Conservation (phyloP, 2,888 invertebrate genomes). For the Lordiphosa fenestrarum region DNA sequence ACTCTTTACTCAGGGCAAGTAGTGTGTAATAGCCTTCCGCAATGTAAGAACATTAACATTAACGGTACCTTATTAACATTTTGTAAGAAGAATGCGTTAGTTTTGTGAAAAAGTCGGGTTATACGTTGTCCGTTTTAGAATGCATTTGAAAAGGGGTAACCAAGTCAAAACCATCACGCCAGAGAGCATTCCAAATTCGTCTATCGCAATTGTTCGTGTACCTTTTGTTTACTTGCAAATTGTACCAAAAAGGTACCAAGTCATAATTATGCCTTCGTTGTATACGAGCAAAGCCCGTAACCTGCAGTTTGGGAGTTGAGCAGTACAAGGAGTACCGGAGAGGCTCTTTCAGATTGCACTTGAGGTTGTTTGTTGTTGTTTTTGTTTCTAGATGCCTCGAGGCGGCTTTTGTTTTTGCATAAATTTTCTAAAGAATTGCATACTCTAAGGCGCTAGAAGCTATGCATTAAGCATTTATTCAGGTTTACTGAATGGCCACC, state of each 20-base stretch:
- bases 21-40: no score
- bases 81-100: no score
- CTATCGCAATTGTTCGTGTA: neutral
- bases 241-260: constrained; percentile 15
- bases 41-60: no score
- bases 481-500: constrained; percentile 38
- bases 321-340: constrained; percentile 23
- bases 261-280: constrained; percentile 50
- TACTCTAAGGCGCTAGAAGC: constrained; percentile 29
- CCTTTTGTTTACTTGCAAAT: constrained; percentile 8
- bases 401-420: constrained; percentile 45
- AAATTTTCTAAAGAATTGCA: constrained; percentile 46
- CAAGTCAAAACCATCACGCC: no score
- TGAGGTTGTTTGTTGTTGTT: constrained; percentile 34
- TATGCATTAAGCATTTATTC: constrained; percentile 50
- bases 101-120: no score
- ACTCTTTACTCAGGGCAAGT: no score
- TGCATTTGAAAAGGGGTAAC: no score
- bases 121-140: no score
- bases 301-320: constrained; percentile 43
- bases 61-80: no score
- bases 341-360: constrained; percentile 44
- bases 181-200: neutral
- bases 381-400: constrained; percentile 16
- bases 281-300: constrained; percentile 41